Percentiles rank a stretch among this genome's conserved stretches.
Evolutionary conservation across 2,888 invertebrate species (phyloP).

Genomic region (Frankliniella intonsa): DNA sequence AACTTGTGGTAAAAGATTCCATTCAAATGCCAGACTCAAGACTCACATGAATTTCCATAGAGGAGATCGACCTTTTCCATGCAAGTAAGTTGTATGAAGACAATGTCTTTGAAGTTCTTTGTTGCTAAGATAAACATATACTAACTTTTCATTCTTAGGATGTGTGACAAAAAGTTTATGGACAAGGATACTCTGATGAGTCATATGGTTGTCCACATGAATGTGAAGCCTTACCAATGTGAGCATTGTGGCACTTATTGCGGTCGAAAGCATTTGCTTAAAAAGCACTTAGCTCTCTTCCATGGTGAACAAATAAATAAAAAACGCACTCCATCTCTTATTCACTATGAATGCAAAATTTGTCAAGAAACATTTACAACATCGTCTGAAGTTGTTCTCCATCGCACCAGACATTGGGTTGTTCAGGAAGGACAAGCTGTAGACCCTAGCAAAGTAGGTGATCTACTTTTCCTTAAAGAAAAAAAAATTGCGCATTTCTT

Average conservation of each 20-base stretch:
- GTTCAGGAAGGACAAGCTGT: slow-evolving; percentile 19
- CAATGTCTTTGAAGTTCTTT: neutral
- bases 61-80: slow-evolving; percentile 35
- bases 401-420: slow-evolving; percentile 34
- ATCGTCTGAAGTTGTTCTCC: slow-evolving; percentile 36
- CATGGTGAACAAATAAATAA: slow-evolving; percentile 30
- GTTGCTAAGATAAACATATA: neutral
- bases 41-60: slow-evolving; percentile 33
- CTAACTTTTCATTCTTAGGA: neutral
- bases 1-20: slow-evolving; percentile 24
- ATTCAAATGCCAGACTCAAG: slow-evolving; percentile 32
- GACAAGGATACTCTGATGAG: slow-evolving; percentile 35
- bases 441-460: neutral
- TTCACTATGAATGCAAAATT: slow-evolving; percentile 36
- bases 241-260: slow-evolving; percentile 35
- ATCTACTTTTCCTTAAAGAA: too few species aligned
- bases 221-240: slow-evolving; percentile 35
- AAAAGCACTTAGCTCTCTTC: slow-evolving; percentile 33
- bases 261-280: slow-evolving; percentile 34
- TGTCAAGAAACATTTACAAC: slow-evolving; percentile 36
- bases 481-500: too few species aligned
- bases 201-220: slow-evolving; percentile 35
- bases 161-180: slow-evolving; percentile 33
- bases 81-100: slow-evolving; percentile 24
- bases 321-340: slow-evolving; percentile 36